A percentile compares a stretch with the other conserved stretches of the same genome.
phyloP scores from a whole-genome alignment of 2,113 vertebrate species.

The Falcunculus frontatus region DNA sequence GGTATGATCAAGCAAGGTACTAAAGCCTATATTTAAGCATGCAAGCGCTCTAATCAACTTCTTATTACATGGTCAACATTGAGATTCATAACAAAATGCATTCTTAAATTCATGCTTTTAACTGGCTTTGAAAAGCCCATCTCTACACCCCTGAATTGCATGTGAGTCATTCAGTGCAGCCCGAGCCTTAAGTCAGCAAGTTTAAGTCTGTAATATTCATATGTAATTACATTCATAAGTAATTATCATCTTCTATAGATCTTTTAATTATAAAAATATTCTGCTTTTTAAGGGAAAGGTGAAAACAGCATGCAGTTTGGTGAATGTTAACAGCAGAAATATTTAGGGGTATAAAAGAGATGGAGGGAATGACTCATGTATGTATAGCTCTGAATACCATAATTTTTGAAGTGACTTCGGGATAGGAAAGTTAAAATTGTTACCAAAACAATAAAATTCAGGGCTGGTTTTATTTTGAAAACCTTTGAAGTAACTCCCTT shows the following conservation, averaged over 20 bases:
- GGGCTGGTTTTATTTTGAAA: neutral
- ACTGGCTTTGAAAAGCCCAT: neutral
- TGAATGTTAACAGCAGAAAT: neutral
- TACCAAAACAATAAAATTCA: neutral
- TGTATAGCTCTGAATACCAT: neutral
- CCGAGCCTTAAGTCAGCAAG: neutral
- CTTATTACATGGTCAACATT: neutral
- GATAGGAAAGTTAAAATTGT: neutral
- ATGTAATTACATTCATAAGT: neutral
- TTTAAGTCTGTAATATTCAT: neutral
- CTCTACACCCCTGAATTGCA: rapidly evolving
- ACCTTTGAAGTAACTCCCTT: neutral
- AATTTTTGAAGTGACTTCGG: neutral
- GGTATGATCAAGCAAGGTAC: neutral
- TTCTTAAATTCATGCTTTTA: neutral
- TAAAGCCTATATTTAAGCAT: neutral
- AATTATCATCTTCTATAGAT: neutral
- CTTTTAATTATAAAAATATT: neutral
- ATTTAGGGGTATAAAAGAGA: neutral
- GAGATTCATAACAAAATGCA: neutral
- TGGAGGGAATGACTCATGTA: neutral
- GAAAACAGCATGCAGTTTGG: neutral
- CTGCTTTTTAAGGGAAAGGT: neutral
- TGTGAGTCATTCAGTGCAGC: neutral
- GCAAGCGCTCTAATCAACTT: neutral